Base-by-base conservation (phyloP, 2,888 invertebrate genomes). In the Chrysodeixis includens region DNA sequence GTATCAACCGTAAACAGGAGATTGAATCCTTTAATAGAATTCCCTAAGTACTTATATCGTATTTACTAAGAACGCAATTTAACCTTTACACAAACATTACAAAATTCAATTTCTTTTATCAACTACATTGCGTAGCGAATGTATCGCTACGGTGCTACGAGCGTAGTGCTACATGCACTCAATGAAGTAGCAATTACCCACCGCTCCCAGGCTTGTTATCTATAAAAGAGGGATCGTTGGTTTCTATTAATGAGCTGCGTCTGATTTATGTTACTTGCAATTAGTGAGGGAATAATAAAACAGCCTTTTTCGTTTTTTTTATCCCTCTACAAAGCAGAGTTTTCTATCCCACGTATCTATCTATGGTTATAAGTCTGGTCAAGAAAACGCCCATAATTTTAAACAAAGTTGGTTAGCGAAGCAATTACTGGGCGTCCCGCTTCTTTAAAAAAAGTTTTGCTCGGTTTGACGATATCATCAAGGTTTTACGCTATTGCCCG, bases 191-290 rank as follows among this genome's bases (percentile, higher is more conserved):
- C 67, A 66, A 71, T 81, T 74, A 70, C 62, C 57, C 26, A 68
- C 60, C 62, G 62, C 61, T 63, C 61, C 58, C 59, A 56, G 55
- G 69, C 54, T 77, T 74, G 68, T 69, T 69, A 78, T 75, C 76
- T 75, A 69, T 75, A 65, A 78, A 75, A 62, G 62, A 60, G 69
- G 66, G 54, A 66, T 69, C 71, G 64, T 78, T 76, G 69, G 65
- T 76, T 68, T 73, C 68, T 65, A 73, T 73, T 78, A 76, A 76
- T 71, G 69, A 66, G 49, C 60, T 35, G 26, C 18, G 52, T 62
- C 64, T 70, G 74, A 77, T 76, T 35, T 52, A 22, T 52, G 32
- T 40, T 30, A 49, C 18, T 49, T 49, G 46, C 46, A 49, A 49
- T 49, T 20, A 49, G 8, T 49, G 10, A 49, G 10, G 16, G 20